phyloP scores from a whole-genome alignment of 2,113 vertebrate species.

The Cryptomyrus ogoouensis region DNA sequence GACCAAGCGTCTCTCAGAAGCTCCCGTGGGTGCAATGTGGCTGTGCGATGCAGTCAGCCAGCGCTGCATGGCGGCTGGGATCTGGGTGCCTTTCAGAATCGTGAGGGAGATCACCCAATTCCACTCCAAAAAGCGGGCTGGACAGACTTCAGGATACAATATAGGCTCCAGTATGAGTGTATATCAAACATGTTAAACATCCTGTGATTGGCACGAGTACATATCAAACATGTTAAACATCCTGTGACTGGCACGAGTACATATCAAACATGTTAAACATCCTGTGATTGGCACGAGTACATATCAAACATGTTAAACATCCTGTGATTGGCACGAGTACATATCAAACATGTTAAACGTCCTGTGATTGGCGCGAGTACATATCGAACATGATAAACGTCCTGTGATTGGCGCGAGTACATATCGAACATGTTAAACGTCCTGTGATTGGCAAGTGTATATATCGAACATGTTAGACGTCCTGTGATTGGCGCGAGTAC shows the following conservation, averaged over 20 bases:
- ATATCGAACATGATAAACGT: not conserved
- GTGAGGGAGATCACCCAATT: not conserved
- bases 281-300: not conserved
- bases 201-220: not conserved
- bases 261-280: not conserved
- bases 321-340: not conserved
- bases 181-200: not conserved
- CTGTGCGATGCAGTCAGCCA: not conserved
- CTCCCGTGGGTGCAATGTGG: not conserved
- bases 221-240: not conserved
- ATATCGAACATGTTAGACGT: not conserved
- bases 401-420: not conserved
- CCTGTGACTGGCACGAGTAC: no score
- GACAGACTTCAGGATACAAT: not conserved
- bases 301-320: not conserved
- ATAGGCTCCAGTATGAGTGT: not conserved
- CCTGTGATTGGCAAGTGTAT: not conserved
- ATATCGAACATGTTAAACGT: not conserved
- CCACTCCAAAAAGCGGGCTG: not conserved
- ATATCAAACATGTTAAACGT: not conserved
- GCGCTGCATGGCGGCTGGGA: not conserved
- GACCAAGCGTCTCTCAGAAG: not conserved
- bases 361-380: not conserved
- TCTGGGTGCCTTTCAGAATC: not conserved
- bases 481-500: not conserved